A percentile compares a stretch with the other conserved stretches of the same genome.
These are phyloP conservation scores for Himalopsyche japonica DNA, from an alignment of 2,888 invertebrate genomes.

Conservation along the genomic window DNA sequence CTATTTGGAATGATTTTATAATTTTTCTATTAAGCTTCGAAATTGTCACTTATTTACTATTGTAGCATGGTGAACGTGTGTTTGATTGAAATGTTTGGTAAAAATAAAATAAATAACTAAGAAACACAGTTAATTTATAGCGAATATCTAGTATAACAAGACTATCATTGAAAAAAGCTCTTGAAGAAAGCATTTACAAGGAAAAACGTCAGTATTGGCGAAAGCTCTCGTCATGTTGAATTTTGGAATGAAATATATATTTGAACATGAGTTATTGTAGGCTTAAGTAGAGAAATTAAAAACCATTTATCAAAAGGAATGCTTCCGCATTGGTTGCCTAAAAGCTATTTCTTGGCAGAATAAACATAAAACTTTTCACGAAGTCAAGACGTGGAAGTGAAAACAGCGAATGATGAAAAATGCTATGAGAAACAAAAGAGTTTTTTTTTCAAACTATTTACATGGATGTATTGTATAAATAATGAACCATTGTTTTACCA, in stretches of 20 bases:
- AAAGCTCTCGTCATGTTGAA: background rate
- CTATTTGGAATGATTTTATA: too few species aligned
- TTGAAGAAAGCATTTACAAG: background rate
- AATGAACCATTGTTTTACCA: background rate
- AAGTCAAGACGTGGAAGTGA: background rate
- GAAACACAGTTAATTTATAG: too few species aligned
- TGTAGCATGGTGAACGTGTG: too few species aligned
- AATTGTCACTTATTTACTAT: too few species aligned
- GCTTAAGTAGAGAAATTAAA: slow-evolving; percentile 13
- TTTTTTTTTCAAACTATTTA: background rate
- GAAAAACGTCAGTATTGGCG: background rate
- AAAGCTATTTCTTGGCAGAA: slow-evolving; percentile 24
- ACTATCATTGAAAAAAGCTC: background rate
- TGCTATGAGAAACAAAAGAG: background rate
- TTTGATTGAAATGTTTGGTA: too few species aligned
- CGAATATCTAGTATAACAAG: too few species aligned
- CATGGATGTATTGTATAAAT: background rate
- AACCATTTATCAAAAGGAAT: slow-evolving; percentile 18
- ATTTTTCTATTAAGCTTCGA: too few species aligned
- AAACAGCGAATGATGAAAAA: background rate
- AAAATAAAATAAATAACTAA: too few species aligned
- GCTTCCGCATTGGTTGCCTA: slow-evolving; percentile 12
- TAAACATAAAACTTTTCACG: slow-evolving; percentile 8
- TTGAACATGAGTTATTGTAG: background rate
- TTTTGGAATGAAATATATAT: background rate